Percentiles rank a stretch among this genome's conserved stretches.
These are phyloP conservation scores for Cynoglossus semilaevis DNA, from an alignment of 2,113 vertebrate species.

Conservation along the genomic window DNA sequence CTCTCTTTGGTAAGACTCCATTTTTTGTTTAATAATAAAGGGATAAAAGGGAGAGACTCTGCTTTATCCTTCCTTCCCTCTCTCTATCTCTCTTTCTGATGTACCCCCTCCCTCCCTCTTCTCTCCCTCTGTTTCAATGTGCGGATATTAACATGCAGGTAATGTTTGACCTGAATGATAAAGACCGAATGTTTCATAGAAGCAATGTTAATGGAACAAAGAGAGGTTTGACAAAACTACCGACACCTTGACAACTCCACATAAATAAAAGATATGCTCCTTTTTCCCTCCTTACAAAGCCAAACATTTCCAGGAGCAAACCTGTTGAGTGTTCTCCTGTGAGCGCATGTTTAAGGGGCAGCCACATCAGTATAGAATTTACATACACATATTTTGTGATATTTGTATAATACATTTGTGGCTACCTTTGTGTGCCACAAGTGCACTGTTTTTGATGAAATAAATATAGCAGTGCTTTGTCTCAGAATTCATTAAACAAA, in stretches of 20 bases:
- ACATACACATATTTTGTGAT: too few species aligned
- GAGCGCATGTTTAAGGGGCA: constrained; percentile 6
- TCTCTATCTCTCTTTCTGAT: background rate
- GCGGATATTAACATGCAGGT: constrained; percentile 13
- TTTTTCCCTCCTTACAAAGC: constrained; percentile 35
- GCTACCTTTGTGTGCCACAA: too few species aligned
- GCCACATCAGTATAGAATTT: constrained; percentile 4
- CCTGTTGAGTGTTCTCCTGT: constrained; percentile 18
- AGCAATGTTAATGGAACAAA: constrained; percentile 67
- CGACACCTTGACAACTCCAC: constrained; percentile 66
- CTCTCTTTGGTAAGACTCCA: constrained; percentile 21
- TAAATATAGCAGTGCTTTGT: too few species aligned
- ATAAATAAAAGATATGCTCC: constrained; percentile 67
- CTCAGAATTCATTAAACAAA: too few species aligned
- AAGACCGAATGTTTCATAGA: constrained; percentile 55
- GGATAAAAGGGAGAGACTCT: constrained; percentile 20
- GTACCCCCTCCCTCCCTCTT: constrained; percentile 5
- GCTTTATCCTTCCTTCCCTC: constrained; percentile 4
- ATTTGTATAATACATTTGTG: too few species aligned
- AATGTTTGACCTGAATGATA: constrained; percentile 65
- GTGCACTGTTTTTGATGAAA: too few species aligned
- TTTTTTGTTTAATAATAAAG: constrained; percentile 53
- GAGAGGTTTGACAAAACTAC: constrained; percentile 68
- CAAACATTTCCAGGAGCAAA: constrained; percentile 48
- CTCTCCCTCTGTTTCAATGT: background rate